phyloP scores from a whole-genome alignment of 2,888 invertebrate species.

The Gisinianus flammeolus region DNA sequence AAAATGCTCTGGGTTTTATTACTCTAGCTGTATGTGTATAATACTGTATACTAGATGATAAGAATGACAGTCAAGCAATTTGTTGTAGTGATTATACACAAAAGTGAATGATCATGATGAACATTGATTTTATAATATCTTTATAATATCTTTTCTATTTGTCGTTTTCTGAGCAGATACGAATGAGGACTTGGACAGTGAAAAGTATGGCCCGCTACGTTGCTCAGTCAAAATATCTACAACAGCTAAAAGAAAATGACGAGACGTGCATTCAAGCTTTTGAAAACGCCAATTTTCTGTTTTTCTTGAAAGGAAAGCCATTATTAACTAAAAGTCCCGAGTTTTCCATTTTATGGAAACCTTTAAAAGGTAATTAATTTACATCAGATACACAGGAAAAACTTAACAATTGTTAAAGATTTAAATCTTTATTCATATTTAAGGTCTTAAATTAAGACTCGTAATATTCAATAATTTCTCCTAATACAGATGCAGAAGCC shows the following conservation, averaged over 20 bases:
- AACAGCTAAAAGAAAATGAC: slow-evolving; percentile 56
- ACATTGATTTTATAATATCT: not conserved
- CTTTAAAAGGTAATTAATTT: slow-evolving; percentile 53
- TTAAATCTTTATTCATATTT: not conserved
- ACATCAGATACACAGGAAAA: no score
- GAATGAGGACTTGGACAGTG: slow-evolving; percentile 52
- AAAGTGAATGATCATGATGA: no score
- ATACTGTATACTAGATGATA: no score
- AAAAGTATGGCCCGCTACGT: slow-evolving; percentile 56
- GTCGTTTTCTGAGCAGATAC: not conserved
- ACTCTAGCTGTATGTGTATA: no score
- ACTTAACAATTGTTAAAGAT: no score
- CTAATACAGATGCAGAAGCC: slow-evolving; percentile 47
- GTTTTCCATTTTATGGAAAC: slow-evolving; percentile 46
- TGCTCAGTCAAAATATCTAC: slow-evolving; percentile 50
- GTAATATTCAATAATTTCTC: not conserved
- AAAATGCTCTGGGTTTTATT: no score
- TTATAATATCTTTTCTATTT: not conserved
- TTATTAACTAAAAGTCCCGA: slow-evolving; percentile 39
- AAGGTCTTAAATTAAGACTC: not conserved
- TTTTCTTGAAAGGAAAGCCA: slow-evolving; percentile 51
- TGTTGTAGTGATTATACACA: no score
- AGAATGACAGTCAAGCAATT: no score
- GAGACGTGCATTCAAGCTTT: slow-evolving; percentile 48
- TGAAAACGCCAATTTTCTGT: slow-evolving; percentile 47